phyloP scores from a whole-genome alignment of 2,797 vertebrate species.

The Propithecus perrieri region DNA sequence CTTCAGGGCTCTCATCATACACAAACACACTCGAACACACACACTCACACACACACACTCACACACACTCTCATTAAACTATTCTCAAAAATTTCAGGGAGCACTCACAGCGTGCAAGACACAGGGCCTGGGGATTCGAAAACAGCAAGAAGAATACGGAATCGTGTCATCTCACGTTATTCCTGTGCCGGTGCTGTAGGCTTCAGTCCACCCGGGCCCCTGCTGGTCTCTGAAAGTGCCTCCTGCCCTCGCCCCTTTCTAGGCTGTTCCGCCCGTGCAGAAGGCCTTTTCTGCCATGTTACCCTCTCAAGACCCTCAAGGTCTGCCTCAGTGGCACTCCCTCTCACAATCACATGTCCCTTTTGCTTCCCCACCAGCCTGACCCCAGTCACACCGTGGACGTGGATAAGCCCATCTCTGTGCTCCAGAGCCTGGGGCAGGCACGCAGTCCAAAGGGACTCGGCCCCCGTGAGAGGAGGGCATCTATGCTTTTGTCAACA shows the following conservation, averaged over 20 bases:
- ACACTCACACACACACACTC: neutral
- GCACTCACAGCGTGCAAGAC: neutral
- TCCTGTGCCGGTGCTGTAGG: rapidly evolving
- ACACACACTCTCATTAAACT: neutral
- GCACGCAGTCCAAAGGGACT: neutral
- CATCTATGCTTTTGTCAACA: neutral
- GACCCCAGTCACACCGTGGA: neutral
- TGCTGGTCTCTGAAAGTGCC: neutral
- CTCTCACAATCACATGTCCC: neutral
- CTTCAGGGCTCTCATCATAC: no score
- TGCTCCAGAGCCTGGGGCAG: neutral
- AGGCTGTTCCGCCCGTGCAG: rapidly evolving
- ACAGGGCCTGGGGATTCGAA: no score
- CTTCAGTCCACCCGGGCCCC: neutral
- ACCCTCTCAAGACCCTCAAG: neutral
- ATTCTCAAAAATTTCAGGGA: neutral
- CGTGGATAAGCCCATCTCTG: neutral
- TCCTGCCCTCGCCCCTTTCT: neutral
- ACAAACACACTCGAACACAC: neutral
- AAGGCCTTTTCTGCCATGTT: neutral
- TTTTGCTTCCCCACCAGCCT: neutral
- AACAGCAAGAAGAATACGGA: neutral
- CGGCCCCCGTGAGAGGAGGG: neutral
- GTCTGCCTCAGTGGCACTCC: neutral
- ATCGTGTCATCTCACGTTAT: no score